Percentiles rank a stretch among this genome's conserved stretches.
Evolutionary conservation across 2,888 invertebrate species (phyloP).

Genomic region (Mantis religiosa): DNA sequence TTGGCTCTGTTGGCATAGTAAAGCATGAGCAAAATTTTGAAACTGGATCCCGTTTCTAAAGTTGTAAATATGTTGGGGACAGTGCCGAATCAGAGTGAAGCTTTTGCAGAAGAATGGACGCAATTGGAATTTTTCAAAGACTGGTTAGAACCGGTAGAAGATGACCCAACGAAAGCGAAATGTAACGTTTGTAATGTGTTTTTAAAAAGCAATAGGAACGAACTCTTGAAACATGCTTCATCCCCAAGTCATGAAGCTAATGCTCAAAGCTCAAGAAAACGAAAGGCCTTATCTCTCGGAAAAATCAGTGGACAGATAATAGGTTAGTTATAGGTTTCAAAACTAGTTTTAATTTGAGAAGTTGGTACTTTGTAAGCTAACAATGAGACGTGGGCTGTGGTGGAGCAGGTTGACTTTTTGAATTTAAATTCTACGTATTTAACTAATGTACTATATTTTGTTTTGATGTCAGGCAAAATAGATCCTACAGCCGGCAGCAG

Average conservation of each 20-base stretch:
- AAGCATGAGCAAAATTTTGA: slow-evolving; percentile 15
- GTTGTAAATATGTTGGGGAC: background rate
- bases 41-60: background rate
- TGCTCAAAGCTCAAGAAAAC: background rate
- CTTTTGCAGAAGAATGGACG: slow-evolving; percentile 30
- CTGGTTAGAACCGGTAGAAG: slow-evolving; percentile 36
- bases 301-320: background rate
- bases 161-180: slow-evolving; percentile 34
- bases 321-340: background rate
- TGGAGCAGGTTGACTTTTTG: background rate
- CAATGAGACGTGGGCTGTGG: background rate
- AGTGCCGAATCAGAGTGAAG: slow-evolving; percentile 12
- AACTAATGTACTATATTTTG: no score
- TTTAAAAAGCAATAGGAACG: slow-evolving; percentile 38
- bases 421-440: background rate
- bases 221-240: slow-evolving; percentile 38
- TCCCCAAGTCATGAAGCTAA: slow-evolving; percentile 34
- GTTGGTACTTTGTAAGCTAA: background rate
- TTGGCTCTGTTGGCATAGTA: slow-evolving; percentile 2
- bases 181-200: slow-evolving; percentile 37
- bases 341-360: background rate
- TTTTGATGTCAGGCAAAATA: background rate
- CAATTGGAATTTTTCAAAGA: slow-evolving; percentile 35
- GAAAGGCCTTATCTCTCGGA: background rate
- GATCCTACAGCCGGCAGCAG: background rate